Conservation (phyloP, 2,113 vertebrate species). For the Cebus imitator region DNA sequence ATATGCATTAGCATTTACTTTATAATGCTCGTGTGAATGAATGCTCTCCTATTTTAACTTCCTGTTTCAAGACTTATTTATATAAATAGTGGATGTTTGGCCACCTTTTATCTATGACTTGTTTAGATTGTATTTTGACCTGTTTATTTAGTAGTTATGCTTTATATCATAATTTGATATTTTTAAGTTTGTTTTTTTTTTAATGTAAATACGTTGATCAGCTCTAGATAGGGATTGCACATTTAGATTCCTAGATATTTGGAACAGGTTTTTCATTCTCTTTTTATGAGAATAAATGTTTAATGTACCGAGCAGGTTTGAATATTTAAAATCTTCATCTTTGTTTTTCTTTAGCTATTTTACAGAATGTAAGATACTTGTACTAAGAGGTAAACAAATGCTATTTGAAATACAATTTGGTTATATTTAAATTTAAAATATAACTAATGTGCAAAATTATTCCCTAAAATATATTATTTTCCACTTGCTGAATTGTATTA, state of each 20-base stretch:
- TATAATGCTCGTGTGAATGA: background rate
- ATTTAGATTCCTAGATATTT: constrained; percentile 15
- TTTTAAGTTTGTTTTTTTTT: background rate
- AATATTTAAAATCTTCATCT: constrained; percentile 50
- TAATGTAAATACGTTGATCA: background rate
- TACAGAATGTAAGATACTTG: constrained; percentile 10
- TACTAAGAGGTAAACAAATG: constrained; percentile 29
- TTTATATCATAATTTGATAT: constrained; percentile 20
- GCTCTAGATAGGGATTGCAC: background rate
- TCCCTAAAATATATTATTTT: constrained; percentile 8
- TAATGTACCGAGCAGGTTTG: constrained; percentile 19
- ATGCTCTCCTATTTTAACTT: background rate
- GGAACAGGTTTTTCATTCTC: constrained; percentile 8
- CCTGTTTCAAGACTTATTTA: background rate
- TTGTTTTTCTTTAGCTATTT: constrained; percentile 49
- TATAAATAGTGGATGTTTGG: background rate
- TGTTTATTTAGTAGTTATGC: background rate
- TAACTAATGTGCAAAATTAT: background rate
- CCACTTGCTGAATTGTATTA: background rate
- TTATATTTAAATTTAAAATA: constrained; percentile 51
- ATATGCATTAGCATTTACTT: background rate
- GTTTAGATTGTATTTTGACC: constrained; percentile 1
- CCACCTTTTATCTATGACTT: background rate
- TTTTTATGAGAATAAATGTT: constrained; percentile 52
- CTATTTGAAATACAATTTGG: background rate